Conservation (phyloP, 2,797 vertebrate species). For the Schizopygopsis malacanthus region DNA sequence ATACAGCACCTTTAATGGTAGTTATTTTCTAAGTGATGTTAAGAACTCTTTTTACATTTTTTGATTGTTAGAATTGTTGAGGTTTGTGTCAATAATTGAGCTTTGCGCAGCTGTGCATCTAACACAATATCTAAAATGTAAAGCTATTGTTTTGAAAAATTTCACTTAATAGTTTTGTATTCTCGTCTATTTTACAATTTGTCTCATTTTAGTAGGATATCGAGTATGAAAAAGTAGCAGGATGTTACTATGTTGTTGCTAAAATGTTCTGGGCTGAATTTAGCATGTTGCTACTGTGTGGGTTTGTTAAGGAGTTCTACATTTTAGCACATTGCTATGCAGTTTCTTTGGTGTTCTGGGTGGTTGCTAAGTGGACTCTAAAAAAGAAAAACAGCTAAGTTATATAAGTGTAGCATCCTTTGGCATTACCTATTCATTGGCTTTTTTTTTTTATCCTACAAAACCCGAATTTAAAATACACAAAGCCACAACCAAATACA, state of each 20-base stretch:
- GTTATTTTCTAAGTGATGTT: background rate
- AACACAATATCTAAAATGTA: background rate
- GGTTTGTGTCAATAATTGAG: background rate
- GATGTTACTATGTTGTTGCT: background rate
- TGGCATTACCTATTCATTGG: background rate
- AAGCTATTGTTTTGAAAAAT: background rate
- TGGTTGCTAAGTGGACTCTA: background rate
- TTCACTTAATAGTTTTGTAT: background rate
- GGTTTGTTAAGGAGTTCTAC: background rate
- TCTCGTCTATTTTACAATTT: background rate
- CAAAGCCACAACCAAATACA: conserved; percentile 27
- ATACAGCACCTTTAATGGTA: background rate
- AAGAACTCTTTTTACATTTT: background rate
- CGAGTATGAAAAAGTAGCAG: background rate
- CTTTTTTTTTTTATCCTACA: background rate
- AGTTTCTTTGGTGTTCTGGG: background rate
- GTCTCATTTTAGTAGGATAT: background rate
- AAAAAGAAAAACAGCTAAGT: background rate
- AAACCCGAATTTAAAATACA: conserved; percentile 5
- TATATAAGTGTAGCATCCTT: background rate
- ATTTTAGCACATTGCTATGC: background rate
- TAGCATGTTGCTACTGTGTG: background rate
- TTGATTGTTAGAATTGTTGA: background rate
- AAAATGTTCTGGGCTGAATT: background rate
- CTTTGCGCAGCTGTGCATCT: background rate